Conservation (phyloP, 2,797 vertebrate species). For the Paedocypris micromegethes region DNA sequence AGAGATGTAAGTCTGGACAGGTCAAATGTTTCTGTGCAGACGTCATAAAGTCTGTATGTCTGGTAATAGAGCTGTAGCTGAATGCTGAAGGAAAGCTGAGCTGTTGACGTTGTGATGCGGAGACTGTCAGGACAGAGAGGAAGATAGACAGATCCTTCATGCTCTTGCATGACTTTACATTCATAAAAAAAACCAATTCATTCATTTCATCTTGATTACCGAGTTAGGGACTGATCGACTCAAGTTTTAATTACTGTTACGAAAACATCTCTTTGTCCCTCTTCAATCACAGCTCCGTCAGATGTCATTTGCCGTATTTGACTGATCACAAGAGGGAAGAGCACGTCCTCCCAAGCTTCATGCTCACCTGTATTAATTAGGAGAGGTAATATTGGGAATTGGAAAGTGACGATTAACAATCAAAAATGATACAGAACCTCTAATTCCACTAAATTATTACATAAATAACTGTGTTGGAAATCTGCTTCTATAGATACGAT, state of each 20-base stretch:
- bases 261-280: not conserved
- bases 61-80: conserved; percentile 15
- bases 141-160: too few relatives aligned
- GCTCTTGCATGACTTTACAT: too few relatives aligned
- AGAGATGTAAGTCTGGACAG: conserved; percentile 19
- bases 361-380: conserved; percentile 13
- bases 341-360: conserved; percentile 2
- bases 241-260: conserved; percentile 16
- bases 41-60: conserved; percentile 8
- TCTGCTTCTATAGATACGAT: too few relatives aligned
- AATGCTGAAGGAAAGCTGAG: conserved; percentile 1
- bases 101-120: not conserved
- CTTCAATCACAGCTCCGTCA: conserved; percentile 14
- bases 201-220: too few relatives aligned
- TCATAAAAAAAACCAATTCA: too few relatives aligned
- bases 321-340: conserved; percentile 9
- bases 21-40: conserved; percentile 20
- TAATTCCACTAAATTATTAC: too few relatives aligned
- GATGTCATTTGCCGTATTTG: conserved; percentile 31
- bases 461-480: too few relatives aligned
- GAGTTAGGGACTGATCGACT: not conserved
- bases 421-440: not conserved
- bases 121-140: not conserved
- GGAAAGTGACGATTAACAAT: conserved; percentile 14
- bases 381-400: conserved; percentile 6